These are phyloP conservation scores for Dipodomys spectabilis DNA, from an alignment of 2,113 vertebrate species.

Conservation along the genomic window DNA sequence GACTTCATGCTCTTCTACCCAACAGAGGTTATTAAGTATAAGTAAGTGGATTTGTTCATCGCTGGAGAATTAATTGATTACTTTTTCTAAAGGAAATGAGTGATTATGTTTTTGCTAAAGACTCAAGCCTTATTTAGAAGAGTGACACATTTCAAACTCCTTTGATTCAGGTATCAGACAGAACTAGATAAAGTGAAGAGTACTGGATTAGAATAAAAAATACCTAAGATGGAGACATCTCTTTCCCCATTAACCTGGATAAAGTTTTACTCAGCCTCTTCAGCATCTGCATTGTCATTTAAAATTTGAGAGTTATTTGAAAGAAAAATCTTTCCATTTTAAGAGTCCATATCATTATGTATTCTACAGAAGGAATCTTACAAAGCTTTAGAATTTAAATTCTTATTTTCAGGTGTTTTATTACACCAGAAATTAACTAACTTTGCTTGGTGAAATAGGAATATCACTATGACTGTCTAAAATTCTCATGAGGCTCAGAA, in stretches of 20 bases:
- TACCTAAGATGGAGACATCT: not conserved
- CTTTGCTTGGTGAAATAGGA: not conserved
- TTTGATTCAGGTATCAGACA: not conserved
- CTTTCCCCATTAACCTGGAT: not conserved
- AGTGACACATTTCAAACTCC: slow-evolving; percentile 20
- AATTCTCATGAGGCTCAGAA: not conserved
- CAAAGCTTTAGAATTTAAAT: slow-evolving; percentile 10
- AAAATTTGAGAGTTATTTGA: slow-evolving; percentile 14
- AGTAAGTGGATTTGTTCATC: not conserved
- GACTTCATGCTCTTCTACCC: too few species aligned
- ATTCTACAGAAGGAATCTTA: not conserved
- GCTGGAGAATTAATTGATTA: slow-evolving; percentile 16
- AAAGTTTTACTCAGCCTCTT: not conserved
- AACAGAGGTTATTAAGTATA: slow-evolving; percentile 9
- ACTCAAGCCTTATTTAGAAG: slow-evolving; percentile 6
- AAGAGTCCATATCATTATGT: not conserved
- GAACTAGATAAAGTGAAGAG: slow-evolving; percentile 5
- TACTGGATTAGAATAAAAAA: not conserved
- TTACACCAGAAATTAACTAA: slow-evolving; percentile 20
- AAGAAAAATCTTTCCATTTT: not conserved
- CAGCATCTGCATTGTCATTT: not conserved
- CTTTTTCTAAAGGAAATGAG: slow-evolving; percentile 33
- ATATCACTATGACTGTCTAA: not conserved
- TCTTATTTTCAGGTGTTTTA: slow-evolving; percentile 19
- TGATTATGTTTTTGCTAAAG: slow-evolving; percentile 7